Conservation (phyloP, 2,113 vertebrate genomes). For the Morone saxatilis region DNA sequence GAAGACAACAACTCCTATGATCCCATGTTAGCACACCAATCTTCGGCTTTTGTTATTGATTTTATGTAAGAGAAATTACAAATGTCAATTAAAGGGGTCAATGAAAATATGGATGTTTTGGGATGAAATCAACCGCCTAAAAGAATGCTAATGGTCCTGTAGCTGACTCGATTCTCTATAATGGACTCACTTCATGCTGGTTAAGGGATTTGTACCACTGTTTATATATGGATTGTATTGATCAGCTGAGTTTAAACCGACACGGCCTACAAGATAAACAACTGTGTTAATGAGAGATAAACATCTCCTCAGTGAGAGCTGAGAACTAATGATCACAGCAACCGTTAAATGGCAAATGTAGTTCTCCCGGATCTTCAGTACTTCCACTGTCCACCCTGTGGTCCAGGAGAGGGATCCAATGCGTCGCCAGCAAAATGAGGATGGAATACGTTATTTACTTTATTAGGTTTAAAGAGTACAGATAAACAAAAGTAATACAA, state of each 20-base stretch:
- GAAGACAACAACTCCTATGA: no score
- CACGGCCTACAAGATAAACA: constrained; percentile 8
- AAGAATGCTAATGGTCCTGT: background rate
- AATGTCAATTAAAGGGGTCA: background rate
- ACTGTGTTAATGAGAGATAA: constrained; percentile 19
- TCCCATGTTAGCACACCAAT: no score
- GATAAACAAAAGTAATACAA: no score
- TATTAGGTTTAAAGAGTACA: no score
- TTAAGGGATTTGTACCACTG: constrained; percentile 21
- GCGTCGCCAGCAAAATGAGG: background rate
- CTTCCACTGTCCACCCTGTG: background rate
- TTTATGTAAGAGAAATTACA: no score
- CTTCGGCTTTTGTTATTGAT: no score
- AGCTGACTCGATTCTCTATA: background rate
- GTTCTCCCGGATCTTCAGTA: background rate
- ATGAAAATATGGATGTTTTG: background rate
- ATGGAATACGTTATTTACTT: no score
- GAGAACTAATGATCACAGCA: background rate
- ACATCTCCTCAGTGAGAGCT: constrained; percentile 3
- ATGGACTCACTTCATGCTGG: background rate
- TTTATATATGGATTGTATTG: background rate
- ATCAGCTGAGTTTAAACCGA: constrained; percentile 10
- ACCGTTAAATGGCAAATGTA: background rate
- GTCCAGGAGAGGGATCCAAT: background rate
- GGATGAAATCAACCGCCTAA: background rate